A percentile compares a stretch with the other conserved stretches of the same genome.
Evolutionary conservation across 2,113 vertebrate genomes (phyloP).

Genomic region (Phaetusa simplex): DNA sequence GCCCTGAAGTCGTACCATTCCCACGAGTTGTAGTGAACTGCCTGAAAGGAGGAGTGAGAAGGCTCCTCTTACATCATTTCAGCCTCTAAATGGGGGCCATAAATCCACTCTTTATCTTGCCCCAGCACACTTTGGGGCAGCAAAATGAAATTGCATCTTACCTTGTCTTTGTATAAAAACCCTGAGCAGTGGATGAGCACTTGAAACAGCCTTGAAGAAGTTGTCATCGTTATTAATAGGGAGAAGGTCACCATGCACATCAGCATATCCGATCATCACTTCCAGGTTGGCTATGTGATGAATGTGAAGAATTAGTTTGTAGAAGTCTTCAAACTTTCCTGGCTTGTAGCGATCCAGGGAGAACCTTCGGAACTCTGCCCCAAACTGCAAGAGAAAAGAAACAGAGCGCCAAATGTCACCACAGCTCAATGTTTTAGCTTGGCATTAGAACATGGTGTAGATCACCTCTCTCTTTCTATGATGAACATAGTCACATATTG

Average conservation of each 20-base stretch:
- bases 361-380: slow-evolving; percentile 96
- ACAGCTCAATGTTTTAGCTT: not conserved
- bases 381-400: slow-evolving; percentile 82
- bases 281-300: slow-evolving; percentile 92
- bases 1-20: not conserved
- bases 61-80: not conserved
- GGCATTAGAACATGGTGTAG: not conserved
- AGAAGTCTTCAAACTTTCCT: slow-evolving; percentile 97
- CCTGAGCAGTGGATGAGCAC: slow-evolving; percentile 91
- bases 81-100: not conserved
- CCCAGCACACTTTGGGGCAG: accelerated
- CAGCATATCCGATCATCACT: slow-evolving; percentile 95
- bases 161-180: slow-evolving; percentile 98
- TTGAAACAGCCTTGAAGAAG: slow-evolving; percentile 96
- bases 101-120: not conserved
- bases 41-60: not conserved
- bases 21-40: not conserved
- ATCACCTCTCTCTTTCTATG: not conserved
- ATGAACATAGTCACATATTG: not conserved
- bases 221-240: slow-evolving; percentile 99
- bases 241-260: slow-evolving; percentile 94
- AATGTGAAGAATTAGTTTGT: slow-evolving; percentile 92
- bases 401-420: not conserved
- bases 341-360: slow-evolving; percentile 92
- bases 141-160: slow-evolving; percentile 41